Evolutionary conservation across 2,113 vertebrate species (phyloP).

Genomic region (Otolemur garnettii): DNA sequence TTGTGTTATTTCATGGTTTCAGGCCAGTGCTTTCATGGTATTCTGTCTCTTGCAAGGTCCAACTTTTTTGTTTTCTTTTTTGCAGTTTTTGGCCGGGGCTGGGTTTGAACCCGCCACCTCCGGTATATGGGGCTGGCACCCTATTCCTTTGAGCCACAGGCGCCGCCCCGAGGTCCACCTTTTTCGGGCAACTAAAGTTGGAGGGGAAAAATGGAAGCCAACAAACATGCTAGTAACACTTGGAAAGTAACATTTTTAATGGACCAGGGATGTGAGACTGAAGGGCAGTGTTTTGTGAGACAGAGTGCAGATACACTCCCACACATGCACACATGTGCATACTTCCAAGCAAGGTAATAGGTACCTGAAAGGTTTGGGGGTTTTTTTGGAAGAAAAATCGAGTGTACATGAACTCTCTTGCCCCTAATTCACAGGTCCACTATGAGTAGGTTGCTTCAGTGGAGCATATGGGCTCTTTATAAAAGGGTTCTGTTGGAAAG

Average conservation of each 20-base stretch:
- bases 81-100: too few species aligned
- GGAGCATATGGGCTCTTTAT: slow-evolving; percentile 39
- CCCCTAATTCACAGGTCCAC: background rate
- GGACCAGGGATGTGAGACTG: background rate
- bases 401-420: background rate
- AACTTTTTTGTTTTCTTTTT: too few species aligned
- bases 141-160: too few species aligned
- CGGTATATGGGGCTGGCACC: too few species aligned
- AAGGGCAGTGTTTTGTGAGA: slow-evolving; percentile 30
- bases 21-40: background rate
- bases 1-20: background rate
- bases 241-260: slow-evolving; percentile 2
- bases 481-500: background rate
- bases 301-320: background rate
- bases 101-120: too few species aligned
- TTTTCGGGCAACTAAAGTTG: slow-evolving; percentile 38
- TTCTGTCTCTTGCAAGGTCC: background rate
- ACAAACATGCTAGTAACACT: background rate
- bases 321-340: background rate
- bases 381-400: background rate
- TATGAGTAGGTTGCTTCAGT: background rate
- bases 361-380: background rate
- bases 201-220: background rate
- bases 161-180: background rate
- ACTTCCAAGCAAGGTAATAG: background rate